A percentile compares a stretch with the other conserved stretches of the same genome.
These are phyloP conservation scores for Tetranychus truncatus DNA, from an alignment of 2,888 invertebrate species.

Conservation along the genomic window DNA sequence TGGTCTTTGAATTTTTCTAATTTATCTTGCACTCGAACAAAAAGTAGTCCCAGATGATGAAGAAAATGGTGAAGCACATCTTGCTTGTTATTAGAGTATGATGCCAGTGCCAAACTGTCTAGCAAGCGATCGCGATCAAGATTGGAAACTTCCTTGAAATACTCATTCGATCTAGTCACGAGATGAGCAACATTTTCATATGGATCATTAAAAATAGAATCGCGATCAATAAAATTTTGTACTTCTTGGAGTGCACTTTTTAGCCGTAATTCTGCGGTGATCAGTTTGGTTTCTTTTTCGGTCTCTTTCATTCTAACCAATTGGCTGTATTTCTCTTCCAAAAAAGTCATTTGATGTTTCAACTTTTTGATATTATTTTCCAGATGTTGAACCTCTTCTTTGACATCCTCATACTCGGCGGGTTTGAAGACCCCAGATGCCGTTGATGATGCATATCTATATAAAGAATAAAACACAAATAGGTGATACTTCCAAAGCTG, in stretches of 20 bases:
- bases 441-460: background rate
- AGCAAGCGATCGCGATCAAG: background rate
- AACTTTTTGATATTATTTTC: background rate
- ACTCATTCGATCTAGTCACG: background rate
- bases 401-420: background rate
- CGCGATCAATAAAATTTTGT: background rate
- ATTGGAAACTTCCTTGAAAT: background rate
- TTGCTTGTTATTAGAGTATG: background rate
- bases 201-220: background rate
- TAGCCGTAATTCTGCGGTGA: background rate
- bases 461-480: background rate
- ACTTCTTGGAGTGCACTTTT: conserved; percentile 6
- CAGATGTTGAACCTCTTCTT: background rate
- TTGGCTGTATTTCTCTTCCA: background rate
- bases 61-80: background rate
- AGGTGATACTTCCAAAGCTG: background rate
- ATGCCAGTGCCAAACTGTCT: background rate
- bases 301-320: background rate
- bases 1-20: background rate
- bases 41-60: background rate
- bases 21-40: background rate
- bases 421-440: background rate
- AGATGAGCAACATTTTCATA: background rate
- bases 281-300: background rate
- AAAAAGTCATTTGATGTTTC: background rate